Evolutionary conservation across 1,140 invertebrate species (phyloP).

Genomic region (Muscidifurax raptorellus): DNA sequence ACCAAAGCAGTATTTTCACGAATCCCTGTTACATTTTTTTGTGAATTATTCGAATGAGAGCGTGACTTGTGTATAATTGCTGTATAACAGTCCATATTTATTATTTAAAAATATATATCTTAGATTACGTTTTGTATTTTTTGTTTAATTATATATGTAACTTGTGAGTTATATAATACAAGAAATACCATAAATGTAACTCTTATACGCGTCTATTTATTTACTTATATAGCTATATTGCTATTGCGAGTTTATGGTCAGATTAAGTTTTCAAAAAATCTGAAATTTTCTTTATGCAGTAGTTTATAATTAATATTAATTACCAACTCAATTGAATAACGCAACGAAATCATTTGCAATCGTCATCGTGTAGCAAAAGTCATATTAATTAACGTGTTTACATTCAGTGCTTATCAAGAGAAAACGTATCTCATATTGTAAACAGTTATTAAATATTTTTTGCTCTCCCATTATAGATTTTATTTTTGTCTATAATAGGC

Average conservation of each 20-base stretch:
- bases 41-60: conserved; percentile 15
- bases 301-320: too few species aligned
- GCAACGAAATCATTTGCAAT: too few species aligned
- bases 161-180: neutral
- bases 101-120: conserved; percentile 13
- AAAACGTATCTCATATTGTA: neutral
- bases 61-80: conserved; percentile 18
- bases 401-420: neutral
- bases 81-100: neutral
- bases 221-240: too few species aligned
- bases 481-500: too few species aligned
- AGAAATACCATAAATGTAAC: too few species aligned
- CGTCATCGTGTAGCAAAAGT: too few species aligned
- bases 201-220: too few species aligned
- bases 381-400: conserved; percentile 1
- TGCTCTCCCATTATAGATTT: neutral
- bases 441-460: neutral
- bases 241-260: too few species aligned
- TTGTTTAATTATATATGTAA: neutral
- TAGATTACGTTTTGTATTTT: neutral
- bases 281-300: too few species aligned
- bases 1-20: conserved; percentile 52
- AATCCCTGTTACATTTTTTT: conserved; percentile 14
- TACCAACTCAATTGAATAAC: too few species aligned
- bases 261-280: too few species aligned